Percentiles rank a stretch among this genome's conserved stretches.
Conservation (phyloP, 2,888 invertebrate species). For the Blastobasis lacticolella region DNA sequence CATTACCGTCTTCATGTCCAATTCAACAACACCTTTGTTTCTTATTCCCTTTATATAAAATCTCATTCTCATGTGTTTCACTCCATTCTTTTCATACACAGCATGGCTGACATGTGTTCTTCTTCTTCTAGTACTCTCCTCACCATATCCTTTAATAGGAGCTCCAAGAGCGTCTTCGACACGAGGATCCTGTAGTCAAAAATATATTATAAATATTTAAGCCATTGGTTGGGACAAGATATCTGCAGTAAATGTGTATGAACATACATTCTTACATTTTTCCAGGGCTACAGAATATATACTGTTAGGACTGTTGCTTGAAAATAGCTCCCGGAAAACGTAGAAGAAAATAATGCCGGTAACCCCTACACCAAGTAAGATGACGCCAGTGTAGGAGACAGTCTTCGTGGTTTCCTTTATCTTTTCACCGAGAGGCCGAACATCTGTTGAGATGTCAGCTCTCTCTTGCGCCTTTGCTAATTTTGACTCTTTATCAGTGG, state of each 20-base stretch:
- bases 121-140: constrained; percentile 87
- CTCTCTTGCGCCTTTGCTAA: constrained; percentile 51
- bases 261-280: constrained; percentile 78
- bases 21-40: constrained; percentile 86
- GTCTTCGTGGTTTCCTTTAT: constrained; percentile 95
- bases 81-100: constrained; percentile 82
- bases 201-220: not conserved
- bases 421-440: constrained; percentile 80
- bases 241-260: not conserved
- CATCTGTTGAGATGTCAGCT: constrained; percentile 69
- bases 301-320: constrained; percentile 88
- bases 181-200: constrained; percentile 73
- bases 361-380: constrained; percentile 85
- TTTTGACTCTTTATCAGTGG: constrained; percentile 35
- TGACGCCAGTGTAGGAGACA: constrained; percentile 87
- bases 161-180: constrained; percentile 89
- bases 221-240: too few relatives aligned
- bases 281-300: constrained; percentile 87
- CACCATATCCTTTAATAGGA: constrained; percentile 92
- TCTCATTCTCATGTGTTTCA: constrained; percentile 88
- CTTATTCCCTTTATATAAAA: constrained; percentile 91
- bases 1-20: constrained; percentile 88
- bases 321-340: constrained; percentile 90
- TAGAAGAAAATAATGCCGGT: constrained; percentile 89
- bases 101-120: constrained; percentile 88